Conservation (phyloP, 2,113 vertebrate species). For the Engystomops pustulosus region DNA sequence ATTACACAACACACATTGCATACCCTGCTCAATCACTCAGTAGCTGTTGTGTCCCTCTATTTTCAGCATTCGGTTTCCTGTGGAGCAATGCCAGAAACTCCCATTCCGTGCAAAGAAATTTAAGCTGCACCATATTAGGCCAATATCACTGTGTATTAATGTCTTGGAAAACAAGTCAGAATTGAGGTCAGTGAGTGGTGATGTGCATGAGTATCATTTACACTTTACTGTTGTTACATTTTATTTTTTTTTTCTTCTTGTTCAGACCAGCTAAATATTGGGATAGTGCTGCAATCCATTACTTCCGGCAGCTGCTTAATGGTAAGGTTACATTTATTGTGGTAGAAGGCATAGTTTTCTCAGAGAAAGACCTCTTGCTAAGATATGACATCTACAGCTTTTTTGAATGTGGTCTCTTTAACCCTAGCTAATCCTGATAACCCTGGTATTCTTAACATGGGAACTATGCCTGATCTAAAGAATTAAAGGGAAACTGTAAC, state of each 20-base stretch:
- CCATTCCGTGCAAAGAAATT: slow-evolving; percentile 84
- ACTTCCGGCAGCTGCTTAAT: slow-evolving; percentile 81
- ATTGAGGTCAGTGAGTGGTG: slow-evolving; percentile 74
- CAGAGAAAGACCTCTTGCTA: not conserved
- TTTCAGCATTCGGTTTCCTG: slow-evolving; percentile 76
- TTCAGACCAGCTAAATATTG: slow-evolving; percentile 80
- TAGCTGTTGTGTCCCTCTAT: not conserved
- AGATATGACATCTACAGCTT: not conserved
- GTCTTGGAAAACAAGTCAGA: slow-evolving; percentile 72
- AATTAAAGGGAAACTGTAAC: no score
- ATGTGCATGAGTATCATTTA: no score
- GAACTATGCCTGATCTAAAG: no score
- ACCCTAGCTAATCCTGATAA: no score
- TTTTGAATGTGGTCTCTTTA: no score
- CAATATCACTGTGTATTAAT: slow-evolving; percentile 79
- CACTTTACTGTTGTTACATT: no score
- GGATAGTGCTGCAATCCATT: slow-evolving; percentile 84
- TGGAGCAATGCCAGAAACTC: slow-evolving; percentile 78
- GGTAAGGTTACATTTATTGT: slow-evolving; percentile 70
- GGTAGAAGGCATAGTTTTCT: not conserved
- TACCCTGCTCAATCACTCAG: not conserved
- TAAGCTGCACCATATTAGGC: slow-evolving; percentile 78
- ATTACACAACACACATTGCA: not conserved
- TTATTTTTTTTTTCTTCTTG: slow-evolving; percentile 48
- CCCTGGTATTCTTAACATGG: no score